Conservation (phyloP, 2,113 vertebrate genomes). For the Oxygymnocypris stewartii region DNA sequence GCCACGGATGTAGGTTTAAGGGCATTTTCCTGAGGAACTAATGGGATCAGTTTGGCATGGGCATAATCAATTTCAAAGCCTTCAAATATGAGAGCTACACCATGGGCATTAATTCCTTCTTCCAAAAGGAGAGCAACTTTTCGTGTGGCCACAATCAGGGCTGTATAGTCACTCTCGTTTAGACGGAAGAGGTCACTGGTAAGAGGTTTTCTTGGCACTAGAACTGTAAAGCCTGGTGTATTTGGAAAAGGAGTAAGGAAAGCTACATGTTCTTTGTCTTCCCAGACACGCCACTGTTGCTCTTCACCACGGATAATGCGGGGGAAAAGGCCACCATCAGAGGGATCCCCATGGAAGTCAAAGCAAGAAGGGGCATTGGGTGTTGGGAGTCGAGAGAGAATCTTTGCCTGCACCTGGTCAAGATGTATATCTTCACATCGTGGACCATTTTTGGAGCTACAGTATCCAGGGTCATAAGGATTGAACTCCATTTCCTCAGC, state of each 20-base stretch:
- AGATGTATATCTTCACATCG: conserved; percentile 67
- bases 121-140: conserved; percentile 69
- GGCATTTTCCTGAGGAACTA: conserved; percentile 59
- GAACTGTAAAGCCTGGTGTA: conserved; percentile 72
- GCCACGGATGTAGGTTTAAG: conserved; percentile 38
- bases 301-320: conserved; percentile 75
- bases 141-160: conserved; percentile 67
- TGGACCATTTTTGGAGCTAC: conserved; percentile 74
- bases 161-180: conserved; percentile 66
- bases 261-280: conserved; percentile 74
- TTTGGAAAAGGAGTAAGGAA: conserved; percentile 79
- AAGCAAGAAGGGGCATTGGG: conserved; percentile 69
- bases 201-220: conserved; percentile 75
- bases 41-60: conserved; percentile 75
- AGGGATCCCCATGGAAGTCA: conserved; percentile 68
- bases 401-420: conserved; percentile 64
- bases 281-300: conserved; percentile 80
- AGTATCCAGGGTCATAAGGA: conserved; percentile 71
- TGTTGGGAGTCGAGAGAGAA: conserved; percentile 69
- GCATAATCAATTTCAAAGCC: conserved; percentile 77
- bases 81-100: conserved; percentile 76
- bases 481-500: conserved; percentile 70
- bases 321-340: conserved; percentile 67
- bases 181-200: conserved; percentile 74
- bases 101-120: conserved; percentile 66